These are phyloP conservation scores for Tapirus indicus DNA, from an alignment of 2,797 vertebrate genomes.

Conservation along the genomic window DNA sequence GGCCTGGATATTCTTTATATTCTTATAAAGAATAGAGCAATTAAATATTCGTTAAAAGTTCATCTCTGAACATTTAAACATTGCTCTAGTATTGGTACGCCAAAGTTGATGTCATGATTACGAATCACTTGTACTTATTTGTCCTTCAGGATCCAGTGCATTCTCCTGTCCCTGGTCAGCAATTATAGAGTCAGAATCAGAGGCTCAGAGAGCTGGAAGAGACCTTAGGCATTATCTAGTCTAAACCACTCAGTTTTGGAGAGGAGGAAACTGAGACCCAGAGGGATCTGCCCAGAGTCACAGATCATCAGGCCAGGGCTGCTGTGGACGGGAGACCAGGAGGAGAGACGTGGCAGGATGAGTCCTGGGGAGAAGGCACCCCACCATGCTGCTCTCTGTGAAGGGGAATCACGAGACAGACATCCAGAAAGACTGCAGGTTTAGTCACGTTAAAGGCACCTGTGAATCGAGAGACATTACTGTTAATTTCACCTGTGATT, in stretches of 20 bases:
- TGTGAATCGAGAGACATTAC: neutral
- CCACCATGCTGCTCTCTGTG: accelerated
- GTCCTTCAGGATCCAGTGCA: neutral
- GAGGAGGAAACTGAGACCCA: neutral
- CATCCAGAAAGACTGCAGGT: neutral
- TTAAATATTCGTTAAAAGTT: slow-evolving; percentile 72
- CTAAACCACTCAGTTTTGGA: neutral
- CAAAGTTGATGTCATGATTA: slow-evolving; percentile 26
- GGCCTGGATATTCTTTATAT: neutral
- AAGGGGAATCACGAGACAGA: neutral
- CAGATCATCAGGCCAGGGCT: neutral
- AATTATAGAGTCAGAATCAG: neutral
- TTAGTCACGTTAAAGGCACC: neutral
- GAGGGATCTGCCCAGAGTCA: neutral
- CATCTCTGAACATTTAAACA: slow-evolving; percentile 39
- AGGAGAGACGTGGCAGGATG: neutral
- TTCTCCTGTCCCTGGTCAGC: neutral
- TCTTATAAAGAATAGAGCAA: slow-evolving; percentile 62
- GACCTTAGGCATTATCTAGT: neutral
- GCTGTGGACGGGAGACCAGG: neutral
- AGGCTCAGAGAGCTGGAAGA: neutral
- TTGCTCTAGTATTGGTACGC: slow-evolving; percentile 19
- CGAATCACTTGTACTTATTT: neutral
- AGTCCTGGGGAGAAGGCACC: neutral
- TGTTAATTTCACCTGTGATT: slow-evolving; percentile 40